Evolutionary conservation across 1,140 invertebrate species (phyloP).

Genomic region (Tenebrio molitor): DNA sequence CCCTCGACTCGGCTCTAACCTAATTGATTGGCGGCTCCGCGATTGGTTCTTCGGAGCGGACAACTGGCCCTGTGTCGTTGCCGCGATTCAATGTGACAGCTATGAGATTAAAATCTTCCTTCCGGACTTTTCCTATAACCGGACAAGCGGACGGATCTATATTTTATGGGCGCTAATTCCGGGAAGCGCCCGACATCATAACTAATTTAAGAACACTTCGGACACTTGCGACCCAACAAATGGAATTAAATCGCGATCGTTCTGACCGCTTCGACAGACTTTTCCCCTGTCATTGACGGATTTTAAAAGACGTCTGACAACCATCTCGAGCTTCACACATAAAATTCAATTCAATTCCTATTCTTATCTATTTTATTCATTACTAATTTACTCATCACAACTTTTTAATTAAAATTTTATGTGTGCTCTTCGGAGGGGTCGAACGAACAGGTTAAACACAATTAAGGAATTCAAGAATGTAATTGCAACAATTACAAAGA

Average conservation of each 20-base stretch:
- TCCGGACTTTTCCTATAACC: constrained; percentile 31
- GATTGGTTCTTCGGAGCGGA: constrained; percentile 29
- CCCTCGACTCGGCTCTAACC: constrained; percentile 48
- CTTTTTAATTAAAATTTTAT: no score
- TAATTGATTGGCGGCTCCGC: constrained; percentile 48
- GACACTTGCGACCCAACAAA: not conserved
- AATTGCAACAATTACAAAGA: constrained; percentile 27
- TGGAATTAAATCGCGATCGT: constrained; percentile 4
- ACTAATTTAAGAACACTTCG: constrained; percentile 25
- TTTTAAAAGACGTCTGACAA: no score
- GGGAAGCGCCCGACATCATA: constrained; percentile 14
- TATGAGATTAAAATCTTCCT: constrained; percentile 40
- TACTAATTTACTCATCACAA: not conserved
- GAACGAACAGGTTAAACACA: constrained; percentile 24
- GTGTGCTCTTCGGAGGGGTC: no score
- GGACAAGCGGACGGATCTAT: constrained; percentile 31
- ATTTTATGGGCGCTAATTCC: constrained; percentile 26
- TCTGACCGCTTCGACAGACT: not conserved
- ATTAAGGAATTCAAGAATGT: constrained; percentile 31
- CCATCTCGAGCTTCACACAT: no score
- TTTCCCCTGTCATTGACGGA: no score
- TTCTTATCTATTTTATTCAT: not conserved
- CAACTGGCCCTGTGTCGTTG: constrained; percentile 28
- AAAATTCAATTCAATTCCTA: no score
- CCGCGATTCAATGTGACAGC: constrained; percentile 40